Conservation (phyloP, 35 echinoderm and acorn worm species). For the Diadema setosum region DNA sequence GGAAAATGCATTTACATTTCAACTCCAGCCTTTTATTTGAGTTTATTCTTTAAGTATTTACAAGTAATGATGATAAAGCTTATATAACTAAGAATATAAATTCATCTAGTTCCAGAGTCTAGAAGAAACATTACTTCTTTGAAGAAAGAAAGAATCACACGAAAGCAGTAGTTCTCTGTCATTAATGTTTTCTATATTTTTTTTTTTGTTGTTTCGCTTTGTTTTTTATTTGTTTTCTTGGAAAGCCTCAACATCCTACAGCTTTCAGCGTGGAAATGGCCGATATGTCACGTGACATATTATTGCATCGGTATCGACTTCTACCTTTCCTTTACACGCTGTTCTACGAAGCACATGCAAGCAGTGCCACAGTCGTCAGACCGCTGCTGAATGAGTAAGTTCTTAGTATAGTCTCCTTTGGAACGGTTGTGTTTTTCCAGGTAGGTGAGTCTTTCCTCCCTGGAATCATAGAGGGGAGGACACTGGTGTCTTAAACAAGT, state of each 20-base stretch:
- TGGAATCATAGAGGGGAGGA: no score
- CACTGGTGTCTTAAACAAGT: no score
- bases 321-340: conserved; percentile 85
- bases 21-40: no score
- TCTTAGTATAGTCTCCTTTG: no score
- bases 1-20: no score
- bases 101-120: no score
- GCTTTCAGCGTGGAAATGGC: conserved; percentile 52
- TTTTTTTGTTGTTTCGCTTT: background rate
- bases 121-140: background rate
- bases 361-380: conserved; percentile 67
- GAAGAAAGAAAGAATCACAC: background rate
- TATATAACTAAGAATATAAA: no score
- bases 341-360: conserved; percentile 70
- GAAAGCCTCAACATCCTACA: conserved; percentile 85
- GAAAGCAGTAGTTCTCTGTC: background rate
- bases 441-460: no score
- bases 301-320: conserved; percentile 65
- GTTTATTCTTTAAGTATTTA: no score
- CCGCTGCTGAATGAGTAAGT: conserved; percentile 81
- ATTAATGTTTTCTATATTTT: background rate
- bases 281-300: conserved; percentile 40
- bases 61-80: no score
- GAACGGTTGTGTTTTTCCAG: no score
- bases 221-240: conserved; percentile 1